A percentile compares a stretch with the other conserved stretches of the same genome.
Evolutionary conservation across 2,888 invertebrate species (phyloP).

Genomic region (Nymphalis polychloros): DNA sequence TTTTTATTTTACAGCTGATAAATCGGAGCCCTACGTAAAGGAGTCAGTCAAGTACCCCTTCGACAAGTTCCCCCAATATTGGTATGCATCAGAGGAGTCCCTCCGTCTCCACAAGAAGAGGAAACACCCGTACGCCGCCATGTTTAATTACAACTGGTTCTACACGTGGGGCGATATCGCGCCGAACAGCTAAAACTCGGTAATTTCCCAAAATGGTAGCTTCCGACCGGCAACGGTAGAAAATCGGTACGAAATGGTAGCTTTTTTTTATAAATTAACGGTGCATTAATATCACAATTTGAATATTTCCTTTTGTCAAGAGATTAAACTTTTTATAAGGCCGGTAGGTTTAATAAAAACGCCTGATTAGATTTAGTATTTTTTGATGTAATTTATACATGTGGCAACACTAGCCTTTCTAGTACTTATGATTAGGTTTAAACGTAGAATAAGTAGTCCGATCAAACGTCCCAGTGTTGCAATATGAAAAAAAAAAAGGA

Average conservation of each 20-base stretch:
- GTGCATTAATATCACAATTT: constrained; percentile 13
- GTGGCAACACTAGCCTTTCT: constrained; percentile 24
- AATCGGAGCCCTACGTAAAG: constrained; percentile 60
- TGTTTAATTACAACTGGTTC: constrained; percentile 69
- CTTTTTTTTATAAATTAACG: constrained; percentile 12
- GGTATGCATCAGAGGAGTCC: constrained; percentile 75
- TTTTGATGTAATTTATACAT: constrained; percentile 26
- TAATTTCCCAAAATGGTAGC: constrained; percentile 13
- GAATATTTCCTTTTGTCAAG: constrained; percentile 3
- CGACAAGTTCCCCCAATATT: constrained; percentile 69
- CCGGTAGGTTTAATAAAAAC: constrained; percentile 27
- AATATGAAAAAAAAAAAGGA: constrained; percentile 9
- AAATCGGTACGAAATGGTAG: constrained; percentile 16
- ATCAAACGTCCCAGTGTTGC: constrained; percentile 15
- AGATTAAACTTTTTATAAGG: constrained; percentile 12
- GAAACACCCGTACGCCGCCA: constrained; percentile 71
- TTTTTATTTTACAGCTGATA: constrained; percentile 55
- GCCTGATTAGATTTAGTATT: constrained; percentile 34
- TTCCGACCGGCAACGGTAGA: background rate
- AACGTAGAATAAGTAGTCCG: background rate
- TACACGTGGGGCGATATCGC: constrained; percentile 60
- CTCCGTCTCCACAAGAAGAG: constrained; percentile 69
- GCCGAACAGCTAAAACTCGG: constrained; percentile 62
- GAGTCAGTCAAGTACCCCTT: constrained; percentile 66
- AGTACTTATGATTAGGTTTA: constrained; percentile 33